Evolutionary conservation across 2,797 vertebrate genomes (phyloP), one percentile per base, ranked within the genome.

Genomic region (Cynodonichthys magdalenae): DNA sequence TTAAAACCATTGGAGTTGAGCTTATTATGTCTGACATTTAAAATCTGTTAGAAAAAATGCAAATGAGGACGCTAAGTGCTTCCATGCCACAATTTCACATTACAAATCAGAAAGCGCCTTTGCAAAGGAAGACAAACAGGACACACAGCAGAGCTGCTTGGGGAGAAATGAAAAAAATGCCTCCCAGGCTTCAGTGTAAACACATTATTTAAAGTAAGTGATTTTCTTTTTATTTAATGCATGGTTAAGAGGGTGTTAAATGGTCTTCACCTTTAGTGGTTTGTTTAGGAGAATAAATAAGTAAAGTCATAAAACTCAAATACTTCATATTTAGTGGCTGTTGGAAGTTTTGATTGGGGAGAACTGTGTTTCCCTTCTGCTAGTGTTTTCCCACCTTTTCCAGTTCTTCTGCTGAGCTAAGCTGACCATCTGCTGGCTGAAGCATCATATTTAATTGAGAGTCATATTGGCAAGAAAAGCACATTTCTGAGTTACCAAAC

Each of bases 21-120:
- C 73, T 90, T 82, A 79, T 89, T 87, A 87, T 61, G 65, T 74
- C 63, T 92, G 88, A 89, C 89, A 91, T 91, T 91, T 89, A 80
- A 87, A 89, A 85, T 80, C 66, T 65, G 77, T 55, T 72, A 66
- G 59, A 31, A 86, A 34, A 44, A 84, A 91, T 89, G 88, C 81
- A 86, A 89, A 91, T 86, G 61, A 85, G 72, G 46, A 19, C 17
- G 66, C 71, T 82, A 73, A 89, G 83, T 85, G 82, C 67, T 79
- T 80, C 69, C 50, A 50, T 45, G 62, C 63, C 60, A 63, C 51
- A 50, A 53, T 75, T 82, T 69, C 76, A 76, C 63, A 69, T 75
- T 61, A 61, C 61, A 71, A 73, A 80, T 82, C 60, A 77, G 47
- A 60, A 57, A 31, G 55, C 47, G 53, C 48, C 67, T 74, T 78